These are phyloP conservation scores for Linnaemya tessellans DNA, from an alignment of 2,888 invertebrate genomes.

Conservation along the genomic window DNA sequence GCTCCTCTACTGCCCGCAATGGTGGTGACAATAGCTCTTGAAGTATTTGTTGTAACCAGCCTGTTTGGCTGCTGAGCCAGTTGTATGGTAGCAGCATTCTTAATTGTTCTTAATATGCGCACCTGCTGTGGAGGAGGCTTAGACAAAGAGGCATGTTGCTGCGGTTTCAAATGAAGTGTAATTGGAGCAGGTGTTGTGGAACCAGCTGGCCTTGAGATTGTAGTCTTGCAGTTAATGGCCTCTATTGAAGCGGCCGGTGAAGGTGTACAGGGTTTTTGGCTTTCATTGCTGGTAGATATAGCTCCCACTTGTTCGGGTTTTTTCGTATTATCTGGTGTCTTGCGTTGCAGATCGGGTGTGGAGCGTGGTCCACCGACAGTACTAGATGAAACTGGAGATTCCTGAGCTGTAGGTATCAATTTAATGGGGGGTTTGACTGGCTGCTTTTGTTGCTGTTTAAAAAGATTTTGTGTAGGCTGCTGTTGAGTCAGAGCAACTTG, in stretches of 20 bases:
- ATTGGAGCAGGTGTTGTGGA: conserved; percentile 71
- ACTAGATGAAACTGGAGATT: conserved; percentile 80
- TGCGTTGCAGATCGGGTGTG: conserved; percentile 74
- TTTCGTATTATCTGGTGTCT: conserved; percentile 82
- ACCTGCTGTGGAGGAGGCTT: conserved; percentile 72
- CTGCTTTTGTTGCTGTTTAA: conserved; percentile 70
- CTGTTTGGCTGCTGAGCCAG: conserved; percentile 72
- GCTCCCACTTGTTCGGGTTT: conserved; percentile 93
- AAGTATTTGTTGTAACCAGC: conserved; percentile 85
- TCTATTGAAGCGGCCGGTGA: conserved; percentile 85
- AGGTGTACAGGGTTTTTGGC: conserved; percentile 86
- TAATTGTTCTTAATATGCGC: conserved; percentile 81
- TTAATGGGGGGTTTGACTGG: conserved; percentile 77
- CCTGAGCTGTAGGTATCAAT: conserved; percentile 83
- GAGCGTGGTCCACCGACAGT: conserved; percentile 75
- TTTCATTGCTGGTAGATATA: conserved; percentile 92
- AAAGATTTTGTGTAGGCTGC: conserved; percentile 28
- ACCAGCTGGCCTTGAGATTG: conserved; percentile 69
- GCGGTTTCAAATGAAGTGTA: conserved; percentile 82
- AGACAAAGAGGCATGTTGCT: conserved; percentile 74
- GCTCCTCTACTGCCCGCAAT: conserved; percentile 89
- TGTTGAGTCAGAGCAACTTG: conserved; percentile 18
- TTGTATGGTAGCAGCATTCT: conserved; percentile 77
- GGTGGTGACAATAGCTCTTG: conserved; percentile 90
- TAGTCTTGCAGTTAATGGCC: conserved; percentile 72